A percentile compares a stretch with the other conserved stretches of the same genome.
These are phyloP conservation scores for Corythoichthys intestinalis DNA, from an alignment of 2,113 vertebrate species.

Conservation along the genomic window DNA sequence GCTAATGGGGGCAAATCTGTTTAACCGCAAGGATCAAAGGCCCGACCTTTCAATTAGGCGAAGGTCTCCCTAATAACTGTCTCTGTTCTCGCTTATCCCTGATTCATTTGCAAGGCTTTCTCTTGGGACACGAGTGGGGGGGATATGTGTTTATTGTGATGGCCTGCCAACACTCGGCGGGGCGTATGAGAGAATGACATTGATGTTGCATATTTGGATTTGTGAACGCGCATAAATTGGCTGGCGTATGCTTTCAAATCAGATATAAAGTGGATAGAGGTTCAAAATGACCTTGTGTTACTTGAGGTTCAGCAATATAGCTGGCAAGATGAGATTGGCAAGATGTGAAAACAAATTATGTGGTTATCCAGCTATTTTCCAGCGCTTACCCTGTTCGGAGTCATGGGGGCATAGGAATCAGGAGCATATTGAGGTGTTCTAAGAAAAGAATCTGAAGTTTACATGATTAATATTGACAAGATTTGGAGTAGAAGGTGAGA, in stretches of 20 bases:
- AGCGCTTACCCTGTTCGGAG: neutral
- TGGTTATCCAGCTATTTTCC: neutral
- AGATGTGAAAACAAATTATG: neutral
- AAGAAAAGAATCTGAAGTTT: neutral
- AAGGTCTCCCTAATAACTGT: slow-evolving; percentile 46
- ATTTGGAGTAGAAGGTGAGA: neutral
- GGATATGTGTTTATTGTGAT: slow-evolving; percentile 6
- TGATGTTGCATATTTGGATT: slow-evolving; percentile 1
- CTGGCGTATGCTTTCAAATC: neutral
- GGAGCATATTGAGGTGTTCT: neutral
- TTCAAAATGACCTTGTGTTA: neutral
- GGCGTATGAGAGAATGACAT: neutral
- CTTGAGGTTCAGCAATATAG: no score
- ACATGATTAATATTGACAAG: neutral
- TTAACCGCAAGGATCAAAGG: slow-evolving; percentile 47
- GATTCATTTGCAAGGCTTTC: slow-evolving; percentile 10
- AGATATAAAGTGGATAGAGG: neutral
- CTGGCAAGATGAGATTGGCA: neutral
- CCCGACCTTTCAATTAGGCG: slow-evolving; percentile 50
- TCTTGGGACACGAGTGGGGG: slow-evolving; percentile 12
- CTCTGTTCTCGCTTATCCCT: slow-evolving; percentile 1
- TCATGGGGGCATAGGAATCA: neutral
- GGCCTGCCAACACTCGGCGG: neutral
- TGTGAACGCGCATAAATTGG: neutral
- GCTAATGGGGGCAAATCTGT: slow-evolving; percentile 51